These are phyloP conservation scores for Sphaerophoria taeniata DNA, from an alignment of 2,888 invertebrate species.

Conservation along the genomic window DNA sequence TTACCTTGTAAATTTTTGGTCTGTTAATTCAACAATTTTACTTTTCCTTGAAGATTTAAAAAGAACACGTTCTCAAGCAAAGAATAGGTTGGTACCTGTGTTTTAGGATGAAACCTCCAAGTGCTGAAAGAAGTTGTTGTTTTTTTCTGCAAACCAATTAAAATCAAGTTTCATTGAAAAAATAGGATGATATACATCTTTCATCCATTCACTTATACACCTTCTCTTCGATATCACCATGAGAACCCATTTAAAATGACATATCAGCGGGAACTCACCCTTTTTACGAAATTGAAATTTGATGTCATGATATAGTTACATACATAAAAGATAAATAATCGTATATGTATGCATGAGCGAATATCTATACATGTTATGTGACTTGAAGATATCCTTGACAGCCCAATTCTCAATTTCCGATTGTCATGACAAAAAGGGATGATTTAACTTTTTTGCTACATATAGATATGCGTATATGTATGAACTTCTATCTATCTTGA, in stretches of 20 bases:
- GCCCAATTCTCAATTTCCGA: slow-evolving; percentile 73
- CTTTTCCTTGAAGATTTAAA: no score
- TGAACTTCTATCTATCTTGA: slow-evolving; percentile 5
- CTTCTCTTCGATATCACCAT: slow-evolving; percentile 41
- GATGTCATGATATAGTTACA: slow-evolving; percentile 60
- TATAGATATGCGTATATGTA: neutral
- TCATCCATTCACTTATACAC: slow-evolving; percentile 37
- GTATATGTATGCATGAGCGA: neutral
- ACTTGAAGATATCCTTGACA: slow-evolving; percentile 68
- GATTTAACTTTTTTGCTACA: slow-evolving; percentile 52
- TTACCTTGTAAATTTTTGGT: no score
- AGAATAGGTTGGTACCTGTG: no score
- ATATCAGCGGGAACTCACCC: slow-evolving; percentile 54
- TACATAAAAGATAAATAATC: slow-evolving; percentile 13
- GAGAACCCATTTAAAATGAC: slow-evolving; percentile 61
- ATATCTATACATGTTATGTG: slow-evolving; percentile 17
- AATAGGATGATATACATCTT: no score
- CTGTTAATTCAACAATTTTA: no score
- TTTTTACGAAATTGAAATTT: slow-evolving; percentile 58
- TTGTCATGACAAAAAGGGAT: slow-evolving; percentile 64
- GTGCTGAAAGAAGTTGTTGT: no score
- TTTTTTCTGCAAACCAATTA: no score
- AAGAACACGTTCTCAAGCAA: no score
- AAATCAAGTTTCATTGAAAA: no score
- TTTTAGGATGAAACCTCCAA: no score